Percentiles rank a stretch among this genome's conserved stretches.
Evolutionary conservation across 1,140 invertebrate species (phyloP).

Genomic region (Chrysoperla carnea): DNA sequence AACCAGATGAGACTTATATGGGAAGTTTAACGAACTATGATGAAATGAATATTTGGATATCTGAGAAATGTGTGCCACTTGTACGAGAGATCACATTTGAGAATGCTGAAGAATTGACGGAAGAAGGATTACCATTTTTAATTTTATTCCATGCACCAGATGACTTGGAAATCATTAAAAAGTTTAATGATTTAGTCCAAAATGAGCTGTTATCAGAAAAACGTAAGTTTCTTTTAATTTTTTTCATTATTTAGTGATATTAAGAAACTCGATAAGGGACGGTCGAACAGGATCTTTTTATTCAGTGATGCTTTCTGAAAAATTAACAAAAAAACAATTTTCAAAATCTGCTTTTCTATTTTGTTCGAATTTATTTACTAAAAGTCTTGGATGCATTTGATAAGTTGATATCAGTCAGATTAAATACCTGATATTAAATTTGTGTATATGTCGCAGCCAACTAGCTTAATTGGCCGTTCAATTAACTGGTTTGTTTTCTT

Average conservation of each 20-base stretch:
- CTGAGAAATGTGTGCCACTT: slow-evolving; percentile 73
- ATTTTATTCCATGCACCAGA: slow-evolving; percentile 88
- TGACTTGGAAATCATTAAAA: slow-evolving; percentile 72
- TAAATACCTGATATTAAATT: too few species aligned
- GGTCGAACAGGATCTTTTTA: too few species aligned
- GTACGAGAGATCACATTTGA: slow-evolving; percentile 95
- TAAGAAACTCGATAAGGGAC: background rate
- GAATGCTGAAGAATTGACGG: slow-evolving; percentile 97
- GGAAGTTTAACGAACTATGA: slow-evolving; percentile 56
- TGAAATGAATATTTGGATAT: slow-evolving; percentile 70
- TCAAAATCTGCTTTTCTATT: too few species aligned
- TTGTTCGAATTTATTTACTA: too few species aligned
- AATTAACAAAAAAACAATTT: too few species aligned
- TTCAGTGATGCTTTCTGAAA: too few species aligned
- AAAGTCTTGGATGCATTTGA: too few species aligned
- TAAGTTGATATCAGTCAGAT: too few species aligned
- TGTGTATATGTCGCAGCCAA: too few species aligned
- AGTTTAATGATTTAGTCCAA: slow-evolving; percentile 68
- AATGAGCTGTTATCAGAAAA: slow-evolving; percentile 71
- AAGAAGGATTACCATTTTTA: slow-evolving; percentile 97
- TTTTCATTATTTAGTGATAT: slow-evolving; percentile 5
- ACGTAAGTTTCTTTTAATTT: slow-evolving; percentile 44
- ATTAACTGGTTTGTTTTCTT: too few species aligned
- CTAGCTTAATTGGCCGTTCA: too few species aligned
- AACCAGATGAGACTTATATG: slow-evolving; percentile 63